Base-by-base conservation (phyloP, 35 echinoderm and acorn worm genomes). In the Apostichopus californicus region DNA sequence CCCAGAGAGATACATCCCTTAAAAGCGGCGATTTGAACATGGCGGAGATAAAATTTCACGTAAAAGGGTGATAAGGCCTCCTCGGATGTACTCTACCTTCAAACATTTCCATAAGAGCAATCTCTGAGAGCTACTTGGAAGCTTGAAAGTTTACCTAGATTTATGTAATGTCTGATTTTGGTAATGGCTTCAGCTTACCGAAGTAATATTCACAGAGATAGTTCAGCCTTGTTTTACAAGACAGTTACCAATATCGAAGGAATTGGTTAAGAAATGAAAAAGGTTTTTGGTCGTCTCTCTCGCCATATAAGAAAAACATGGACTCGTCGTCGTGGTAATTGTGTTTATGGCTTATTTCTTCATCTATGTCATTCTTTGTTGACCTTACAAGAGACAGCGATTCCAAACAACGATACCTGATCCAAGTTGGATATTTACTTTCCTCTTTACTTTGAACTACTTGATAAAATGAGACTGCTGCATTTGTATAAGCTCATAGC, bases 291-390 rank as follows among this genome's bases (percentile, higher is more conserved):
- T 75, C 71, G 71, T 75, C 71, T 22, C 24, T 73, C 34, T 75
- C 20, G 18, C n/a, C 71, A 22, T 73, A 73, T 18, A 73, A 73
- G 5, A 18, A 73, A 73, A 28, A 28, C 26, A 46, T 46, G 34
- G 1, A 46, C 34, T 46, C 34, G 34, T 46, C 3, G 34, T 75
- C 71, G 14, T 75, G 71, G n/a, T 75, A 75, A 75, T 75, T 75
- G 71, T 75, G 71, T 75, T 75, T 75, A 75, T 75, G 71, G 71
- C 5, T 75, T 75, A 75, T 75, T 75, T 75, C 71, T 75, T 75
- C 71, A 75, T 14, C n/a, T 75, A 75, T 75, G 71, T 75, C 71
- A 18, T 75, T 75, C 20, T 75, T 14, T 75, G 71, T 75, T 75
- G 71, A 75, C 71, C 71, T 75, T 75, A 75, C 7, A 61, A 22